Conservation (phyloP, 2,888 invertebrate species). For the Sphaeridia pumilis region DNA sequence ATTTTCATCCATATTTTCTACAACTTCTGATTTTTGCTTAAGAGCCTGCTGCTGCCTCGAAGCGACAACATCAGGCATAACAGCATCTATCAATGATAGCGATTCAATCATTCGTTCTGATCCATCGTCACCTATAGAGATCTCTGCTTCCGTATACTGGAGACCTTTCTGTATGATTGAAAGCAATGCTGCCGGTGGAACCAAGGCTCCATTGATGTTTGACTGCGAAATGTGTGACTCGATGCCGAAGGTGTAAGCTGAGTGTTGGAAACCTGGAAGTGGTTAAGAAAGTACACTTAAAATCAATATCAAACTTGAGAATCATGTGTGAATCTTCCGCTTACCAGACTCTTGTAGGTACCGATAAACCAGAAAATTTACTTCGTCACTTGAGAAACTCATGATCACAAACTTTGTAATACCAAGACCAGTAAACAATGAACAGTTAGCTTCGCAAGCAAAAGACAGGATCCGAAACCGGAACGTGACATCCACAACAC, state of each 20-base stretch:
- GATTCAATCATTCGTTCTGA: constrained; percentile 80
- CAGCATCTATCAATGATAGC: constrained; percentile 92
- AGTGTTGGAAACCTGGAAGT: constrained; percentile 92
- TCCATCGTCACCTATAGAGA: constrained; percentile 82
- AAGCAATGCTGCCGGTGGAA: constrained; percentile 87
- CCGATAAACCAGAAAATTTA: constrained; percentile 95
- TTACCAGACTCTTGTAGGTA: constrained; percentile 97
- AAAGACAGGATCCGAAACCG: too few species aligned
- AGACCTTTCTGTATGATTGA: constrained; percentile 94
- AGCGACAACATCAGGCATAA: constrained; percentile 81
- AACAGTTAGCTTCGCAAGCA: too few species aligned
- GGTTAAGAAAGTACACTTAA: too few species aligned
- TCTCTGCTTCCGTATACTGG: constrained; percentile 97
- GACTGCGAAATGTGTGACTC: constrained; percentile 98
- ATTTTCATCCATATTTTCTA: constrained; percentile 70
- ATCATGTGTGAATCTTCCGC: too few species aligned
- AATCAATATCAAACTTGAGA: too few species aligned
- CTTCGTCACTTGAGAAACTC: constrained; percentile 99
- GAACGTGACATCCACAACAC: too few species aligned
- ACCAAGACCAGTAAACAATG: not conserved
- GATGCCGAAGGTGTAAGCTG: constrained; percentile 96
- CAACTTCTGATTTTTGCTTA: constrained; percentile 64
- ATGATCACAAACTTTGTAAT: constrained; percentile 50
- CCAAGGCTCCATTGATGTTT: constrained; percentile 93
- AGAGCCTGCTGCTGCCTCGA: constrained; percentile 63